Evolutionary conservation across 2,113 vertebrate species (phyloP).

Genomic region (Thalassoma bifasciatum): DNA sequence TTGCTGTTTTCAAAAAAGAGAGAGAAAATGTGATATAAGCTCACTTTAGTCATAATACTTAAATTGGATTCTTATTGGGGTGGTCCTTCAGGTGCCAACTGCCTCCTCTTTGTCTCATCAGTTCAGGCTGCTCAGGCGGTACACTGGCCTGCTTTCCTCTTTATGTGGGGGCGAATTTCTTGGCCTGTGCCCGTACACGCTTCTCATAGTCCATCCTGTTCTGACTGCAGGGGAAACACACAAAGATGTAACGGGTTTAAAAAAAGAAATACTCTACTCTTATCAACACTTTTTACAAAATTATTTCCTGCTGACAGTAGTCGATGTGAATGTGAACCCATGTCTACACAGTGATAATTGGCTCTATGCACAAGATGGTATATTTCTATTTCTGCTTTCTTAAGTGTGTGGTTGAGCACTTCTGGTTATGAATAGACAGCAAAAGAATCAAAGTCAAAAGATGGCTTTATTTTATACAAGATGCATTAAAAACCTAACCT

Average conservation of each 20-base stretch:
- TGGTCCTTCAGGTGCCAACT: conserved; percentile 76
- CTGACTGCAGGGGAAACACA: conserved; percentile 75
- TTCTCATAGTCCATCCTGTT: conserved; percentile 88
- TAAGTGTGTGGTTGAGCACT: no score
- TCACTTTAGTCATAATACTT: conserved; percentile 55
- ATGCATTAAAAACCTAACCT: no score
- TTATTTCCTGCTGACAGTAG: no score
- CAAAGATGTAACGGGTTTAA: neutral
- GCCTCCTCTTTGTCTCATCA: conserved; percentile 35
- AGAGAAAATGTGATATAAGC: conserved; percentile 34
- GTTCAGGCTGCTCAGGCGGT: conserved; percentile 54
- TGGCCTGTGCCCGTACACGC: conserved; percentile 84
- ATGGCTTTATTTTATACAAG: no score
- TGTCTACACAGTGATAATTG: no score
- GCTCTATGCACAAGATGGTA: no score
- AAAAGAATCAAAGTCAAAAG: no score
- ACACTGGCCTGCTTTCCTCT: conserved; percentile 31
- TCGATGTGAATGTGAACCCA: no score
- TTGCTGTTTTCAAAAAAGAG: conserved; percentile 13
- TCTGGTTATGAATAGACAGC: no score
- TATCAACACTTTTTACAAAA: no score
- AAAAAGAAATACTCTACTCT: no score
- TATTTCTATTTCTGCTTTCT: no score
- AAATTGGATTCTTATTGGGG: conserved; percentile 71
- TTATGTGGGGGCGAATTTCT: conserved; percentile 85